Evolutionary conservation across 2,888 invertebrate genomes (phyloP).

Genomic region (Eupithecia abbreviata): DNA sequence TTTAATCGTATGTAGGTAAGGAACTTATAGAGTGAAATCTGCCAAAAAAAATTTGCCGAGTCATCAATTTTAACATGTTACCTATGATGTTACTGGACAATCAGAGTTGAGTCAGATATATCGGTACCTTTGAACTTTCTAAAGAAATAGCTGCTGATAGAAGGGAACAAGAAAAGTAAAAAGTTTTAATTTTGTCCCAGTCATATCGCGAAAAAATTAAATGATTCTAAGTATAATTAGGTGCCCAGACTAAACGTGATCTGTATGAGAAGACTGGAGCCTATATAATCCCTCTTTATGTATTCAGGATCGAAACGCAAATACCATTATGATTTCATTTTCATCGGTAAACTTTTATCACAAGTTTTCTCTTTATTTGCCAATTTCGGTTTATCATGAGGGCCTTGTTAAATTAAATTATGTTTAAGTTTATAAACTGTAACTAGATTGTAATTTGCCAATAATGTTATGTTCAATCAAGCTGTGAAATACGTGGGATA

Average conservation of each 20-base stretch:
- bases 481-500: neutral
- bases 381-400: constrained; percentile 10
- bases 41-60: neutral
- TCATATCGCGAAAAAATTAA: neutral
- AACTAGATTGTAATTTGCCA: neutral
- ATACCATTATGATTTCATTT: constrained; percentile 47
- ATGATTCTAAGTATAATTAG: constrained; percentile 5
- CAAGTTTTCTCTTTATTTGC: constrained; percentile 39
- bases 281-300: constrained; percentile 51
- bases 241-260: constrained; percentile 50
- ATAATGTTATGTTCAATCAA: neutral
- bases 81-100: too few relatives aligned
- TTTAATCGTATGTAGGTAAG: neutral
- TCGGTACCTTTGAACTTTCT: neutral
- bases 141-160: neutral
- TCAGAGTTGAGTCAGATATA: neutral
- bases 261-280: constrained; percentile 43
- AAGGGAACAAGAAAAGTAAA: too few relatives aligned
- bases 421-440: neutral
- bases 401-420: constrained; percentile 1
- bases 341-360: constrained; percentile 49
- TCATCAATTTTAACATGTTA: neutral
- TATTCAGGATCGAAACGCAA: constrained; percentile 51
- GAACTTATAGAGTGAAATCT: neutral
- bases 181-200: neutral